Percentiles rank a stretch among this genome's conserved stretches.
phyloP scores from a whole-genome alignment of 2,888 invertebrate genomes.

The Charanyca ferruginea region DNA sequence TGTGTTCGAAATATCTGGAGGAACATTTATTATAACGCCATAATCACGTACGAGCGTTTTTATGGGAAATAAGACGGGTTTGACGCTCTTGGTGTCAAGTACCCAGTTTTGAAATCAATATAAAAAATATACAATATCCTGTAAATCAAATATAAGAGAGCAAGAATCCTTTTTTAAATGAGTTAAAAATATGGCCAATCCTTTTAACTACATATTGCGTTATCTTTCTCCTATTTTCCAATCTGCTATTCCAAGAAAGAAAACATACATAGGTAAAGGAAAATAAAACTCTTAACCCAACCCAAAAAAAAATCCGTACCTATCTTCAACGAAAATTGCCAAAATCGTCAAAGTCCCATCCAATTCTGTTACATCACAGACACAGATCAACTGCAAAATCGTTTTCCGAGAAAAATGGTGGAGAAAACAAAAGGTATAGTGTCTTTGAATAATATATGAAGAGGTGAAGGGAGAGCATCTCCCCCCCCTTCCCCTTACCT shows the following conservation, averaged over 20 bases:
- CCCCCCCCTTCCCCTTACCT: too few relatives aligned
- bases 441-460: constrained; percentile 73
- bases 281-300: not conserved
- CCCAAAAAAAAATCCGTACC: not conserved
- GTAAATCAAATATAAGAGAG: too few relatives aligned
- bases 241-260: not conserved
- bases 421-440: constrained; percentile 68
- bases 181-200: too few relatives aligned
- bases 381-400: constrained; percentile 52
- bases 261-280: not conserved
- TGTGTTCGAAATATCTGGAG: too few relatives aligned
- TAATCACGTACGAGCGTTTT: too few relatives aligned
- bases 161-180: too few relatives aligned
- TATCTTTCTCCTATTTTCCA: not conserved
- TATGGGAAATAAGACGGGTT: too few relatives aligned
- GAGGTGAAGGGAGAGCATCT: constrained; percentile 37
- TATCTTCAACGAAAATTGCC: constrained; percentile 4
- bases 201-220: too few relatives aligned
- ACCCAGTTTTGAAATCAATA: too few relatives aligned
- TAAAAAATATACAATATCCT: too few relatives aligned
- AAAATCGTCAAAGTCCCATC: constrained; percentile 25
- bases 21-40: too few relatives aligned
- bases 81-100: too few relatives aligned
- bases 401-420: constrained; percentile 61
- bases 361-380: constrained; percentile 34